Base-by-base conservation (phyloP, 2,797 vertebrate genomes). In the Enteromius treurensis region DNA sequence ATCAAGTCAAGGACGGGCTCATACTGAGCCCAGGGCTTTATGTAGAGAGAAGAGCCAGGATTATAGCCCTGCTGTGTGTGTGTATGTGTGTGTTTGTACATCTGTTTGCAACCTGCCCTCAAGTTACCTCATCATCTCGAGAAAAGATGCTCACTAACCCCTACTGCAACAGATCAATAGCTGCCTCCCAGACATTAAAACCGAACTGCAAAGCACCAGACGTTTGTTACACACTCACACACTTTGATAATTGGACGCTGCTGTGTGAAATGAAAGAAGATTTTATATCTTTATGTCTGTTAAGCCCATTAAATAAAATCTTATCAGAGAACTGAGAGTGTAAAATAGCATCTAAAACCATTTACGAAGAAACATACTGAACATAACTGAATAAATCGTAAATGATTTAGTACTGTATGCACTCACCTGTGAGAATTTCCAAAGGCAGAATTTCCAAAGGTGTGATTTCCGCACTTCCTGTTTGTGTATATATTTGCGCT, bases 1-100 rank as follows among this genome's bases (percentile, higher is more conserved):
- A 90, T 88, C 86, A 90, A 91, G 90, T 92, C 92, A 95, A 93
- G 94, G 94, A 91, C 92, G 88, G 55, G 75, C 76, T 84, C 85
- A 79, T 85, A 70, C 86, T 84, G 86, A 86, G 86, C 87, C 65
- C 55, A 67, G 79, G 86, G 85, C 86, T 88, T 88, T 88, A 86
- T 86, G 83, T 87, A 86, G 84, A 86, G 82, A 83, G 84, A 58
- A 76, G 73, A 71, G 71, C n/a, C 84, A 29, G 82, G 86, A 88
- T 88, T 86, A 88, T 68, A 85, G 58, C 53, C 84, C 55, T 70
- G 11, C 51, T 74, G 32, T 1, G 17, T 83, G 81, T 40, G 74
- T 32, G 45, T 73, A 21, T 85, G 62, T 68, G 68, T 60, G 87
- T 65, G 73, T 86, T 73, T 81, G 64, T 73, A 79, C 71, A 60